Base-by-base conservation (phyloP, 2,113 vertebrate genomes). In the Calidris pugnax region DNA sequence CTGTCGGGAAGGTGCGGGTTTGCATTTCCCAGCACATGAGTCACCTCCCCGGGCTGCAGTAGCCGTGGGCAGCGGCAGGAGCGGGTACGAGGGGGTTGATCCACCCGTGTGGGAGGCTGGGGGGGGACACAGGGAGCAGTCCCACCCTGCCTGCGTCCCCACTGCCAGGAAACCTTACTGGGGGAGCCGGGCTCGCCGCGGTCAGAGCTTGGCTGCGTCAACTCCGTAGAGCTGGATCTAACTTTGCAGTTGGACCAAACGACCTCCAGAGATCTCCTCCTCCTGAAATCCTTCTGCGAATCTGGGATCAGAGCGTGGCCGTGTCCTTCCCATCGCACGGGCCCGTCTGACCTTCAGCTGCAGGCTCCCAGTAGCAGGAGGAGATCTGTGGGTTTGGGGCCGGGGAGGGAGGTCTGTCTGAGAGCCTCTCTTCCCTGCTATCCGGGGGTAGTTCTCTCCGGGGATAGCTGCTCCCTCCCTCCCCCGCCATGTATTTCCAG, bases 1-100 rank as follows among this genome's bases (percentile, higher is more conserved):
- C 90, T 97, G 97, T 97, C 95, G 96, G 98, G 98, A 98, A 98
- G 98, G 98, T 97, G 97, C 91, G 30, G 95, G 90, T 88, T 97
- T 94, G 90, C 97, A 97, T 97, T 98, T 98, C 98, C 98, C 98
- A 98, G 98, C 97, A 96, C 90, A 97, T 98, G 98, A 98, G 96
- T 98, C 98, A 98, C 96, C 96, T 97, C 97, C 86, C 94, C 73
- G 96, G 47, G 96, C 75, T 91, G 95, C 95, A 91, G 97, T 77
- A 97, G 94, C 97, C 97, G 93, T 14, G 97, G 98, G 97, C 97
- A 97, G 96, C 57, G 35, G 97, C 45, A 20, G 97, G 91, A 97
- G 94, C n/a, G 90, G 96, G 82, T 91, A 93, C 80, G 88, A 93
- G 97, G 96, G 95, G 97, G 93, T 96, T 0, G 82, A 37, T 93